Conservation (phyloP, 2,888 invertebrate species). For the Caenorhabditis japonica region DNA sequence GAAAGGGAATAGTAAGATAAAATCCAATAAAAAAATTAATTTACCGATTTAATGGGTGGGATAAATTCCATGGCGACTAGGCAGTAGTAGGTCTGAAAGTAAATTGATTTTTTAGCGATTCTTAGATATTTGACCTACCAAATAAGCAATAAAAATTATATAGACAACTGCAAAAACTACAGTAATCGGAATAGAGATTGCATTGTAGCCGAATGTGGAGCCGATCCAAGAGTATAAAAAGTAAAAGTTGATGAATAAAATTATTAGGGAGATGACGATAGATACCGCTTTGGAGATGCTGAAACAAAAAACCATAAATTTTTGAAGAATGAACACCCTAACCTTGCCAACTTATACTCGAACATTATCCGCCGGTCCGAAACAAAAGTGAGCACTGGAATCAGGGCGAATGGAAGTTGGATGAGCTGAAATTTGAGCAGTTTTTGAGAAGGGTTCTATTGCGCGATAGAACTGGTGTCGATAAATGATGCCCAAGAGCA, state of each 20-base stretch:
- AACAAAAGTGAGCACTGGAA: constrained; percentile 85
- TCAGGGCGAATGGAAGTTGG: constrained; percentile 82
- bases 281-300: constrained; percentile 77
- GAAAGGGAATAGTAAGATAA: constrained; percentile 5
- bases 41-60: constrained; percentile 31
- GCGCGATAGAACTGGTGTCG: too few relatives aligned
- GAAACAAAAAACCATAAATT: constrained; percentile 31
- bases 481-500: too few relatives aligned
- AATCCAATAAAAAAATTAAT: neutral
- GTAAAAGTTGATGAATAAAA: constrained; percentile 86
- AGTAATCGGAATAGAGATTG: constrained; percentile 57
- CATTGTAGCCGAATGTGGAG: constrained; percentile 50
- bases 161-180: constrained; percentile 58
- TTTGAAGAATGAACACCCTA: too few relatives aligned
- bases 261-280: constrained; percentile 79
- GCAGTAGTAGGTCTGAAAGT: constrained; percentile 60
- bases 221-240: constrained; percentile 79
- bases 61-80: constrained; percentile 64
- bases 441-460: too few relatives aligned
- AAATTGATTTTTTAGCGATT: neutral
- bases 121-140: constrained; percentile 55
- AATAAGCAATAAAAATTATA: constrained; percentile 59
- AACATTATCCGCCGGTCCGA: constrained; percentile 86
- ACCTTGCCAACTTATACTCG: constrained; percentile 86
- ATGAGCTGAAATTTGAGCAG: constrained; percentile 82